Evolutionary conservation across 2,888 invertebrate species (phyloP).

Genomic region (Hoplodrina blanda): DNA sequence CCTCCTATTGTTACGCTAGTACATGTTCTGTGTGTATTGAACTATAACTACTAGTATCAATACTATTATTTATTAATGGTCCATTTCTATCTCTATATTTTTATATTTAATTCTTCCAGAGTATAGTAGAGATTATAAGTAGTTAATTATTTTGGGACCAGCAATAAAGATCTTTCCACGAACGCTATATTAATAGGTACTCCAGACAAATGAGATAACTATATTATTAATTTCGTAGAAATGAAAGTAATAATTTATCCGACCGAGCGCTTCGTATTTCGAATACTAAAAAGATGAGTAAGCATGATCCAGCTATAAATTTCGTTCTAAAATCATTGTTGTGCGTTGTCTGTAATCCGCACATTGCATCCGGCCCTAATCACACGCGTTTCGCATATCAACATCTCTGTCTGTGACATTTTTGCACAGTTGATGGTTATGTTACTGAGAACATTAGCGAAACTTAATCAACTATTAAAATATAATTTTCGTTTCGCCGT

Average conservation of each 20-base stretch:
- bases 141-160: neutral
- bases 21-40: constrained; percentile 14
- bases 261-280: constrained; percentile 26
- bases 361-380: constrained; percentile 51
- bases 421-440: constrained; percentile 3
- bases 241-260: constrained; percentile 26
- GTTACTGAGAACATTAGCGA: neutral
- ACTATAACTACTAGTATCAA: constrained; percentile 1
- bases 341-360: constrained; percentile 41
- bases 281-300: constrained; percentile 51
- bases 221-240: constrained; percentile 1
- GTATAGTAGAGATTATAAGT: neutral
- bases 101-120: neutral
- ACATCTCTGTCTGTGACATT: constrained; percentile 22
- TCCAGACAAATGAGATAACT: constrained; percentile 11
- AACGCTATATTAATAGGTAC: neutral
- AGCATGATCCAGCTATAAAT: constrained; percentile 52
- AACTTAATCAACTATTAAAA: constrained; percentile 8
- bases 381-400: constrained; percentile 43
- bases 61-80: neutral
- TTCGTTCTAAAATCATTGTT: constrained; percentile 56
- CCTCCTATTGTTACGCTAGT: constrained; percentile 29
- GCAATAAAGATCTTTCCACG: neutral
- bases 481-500: constrained; percentile 7
- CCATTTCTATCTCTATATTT: neutral